These are phyloP conservation scores for Pseudopleuronectes americanus DNA, from an alignment of 2,797 vertebrate genomes.

Conservation along the genomic window DNA sequence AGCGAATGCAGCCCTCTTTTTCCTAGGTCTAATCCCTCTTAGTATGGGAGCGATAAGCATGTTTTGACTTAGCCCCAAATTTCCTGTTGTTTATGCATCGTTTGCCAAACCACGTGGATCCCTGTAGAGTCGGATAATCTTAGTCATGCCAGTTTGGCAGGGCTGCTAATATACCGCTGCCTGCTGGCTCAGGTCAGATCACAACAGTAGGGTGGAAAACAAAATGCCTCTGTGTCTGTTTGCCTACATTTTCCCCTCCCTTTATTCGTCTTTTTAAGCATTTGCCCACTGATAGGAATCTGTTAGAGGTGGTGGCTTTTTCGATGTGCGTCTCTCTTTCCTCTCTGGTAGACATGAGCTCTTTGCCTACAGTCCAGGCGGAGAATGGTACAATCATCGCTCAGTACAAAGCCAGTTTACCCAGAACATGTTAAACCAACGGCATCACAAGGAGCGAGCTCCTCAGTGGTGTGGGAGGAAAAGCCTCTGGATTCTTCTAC, in stretches of 20 bases:
- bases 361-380: constrained; percentile 30
- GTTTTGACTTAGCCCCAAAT: constrained; percentile 77
- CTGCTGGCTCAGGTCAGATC: constrained; percentile 67
- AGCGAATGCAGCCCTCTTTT: constrained; percentile 36
- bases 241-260: constrained; percentile 37
- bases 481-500: constrained; percentile 57
- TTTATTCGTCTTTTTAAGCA: constrained; percentile 24
- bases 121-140: constrained; percentile 73
- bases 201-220: constrained; percentile 47
- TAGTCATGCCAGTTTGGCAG: constrained; percentile 69
- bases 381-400: constrained; percentile 35
- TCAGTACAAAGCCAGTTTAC: constrained; percentile 45
- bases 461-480: constrained; percentile 32
- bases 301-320: constrained; percentile 51
- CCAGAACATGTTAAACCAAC: constrained; percentile 19
- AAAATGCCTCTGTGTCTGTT: constrained; percentile 53
- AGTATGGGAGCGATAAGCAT: constrained; percentile 71
- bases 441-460: constrained; percentile 25
- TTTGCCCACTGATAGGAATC: constrained; percentile 54
- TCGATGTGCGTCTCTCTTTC: constrained; percentile 37
- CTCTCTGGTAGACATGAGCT: constrained; percentile 28
- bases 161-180: constrained; percentile 39
- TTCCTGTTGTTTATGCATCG: constrained; percentile 75
- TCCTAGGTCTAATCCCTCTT: constrained; percentile 76
- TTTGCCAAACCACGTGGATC: constrained; percentile 73